Base-by-base conservation (phyloP, 2,113 vertebrate genomes). In the Channa maculata region DNA sequence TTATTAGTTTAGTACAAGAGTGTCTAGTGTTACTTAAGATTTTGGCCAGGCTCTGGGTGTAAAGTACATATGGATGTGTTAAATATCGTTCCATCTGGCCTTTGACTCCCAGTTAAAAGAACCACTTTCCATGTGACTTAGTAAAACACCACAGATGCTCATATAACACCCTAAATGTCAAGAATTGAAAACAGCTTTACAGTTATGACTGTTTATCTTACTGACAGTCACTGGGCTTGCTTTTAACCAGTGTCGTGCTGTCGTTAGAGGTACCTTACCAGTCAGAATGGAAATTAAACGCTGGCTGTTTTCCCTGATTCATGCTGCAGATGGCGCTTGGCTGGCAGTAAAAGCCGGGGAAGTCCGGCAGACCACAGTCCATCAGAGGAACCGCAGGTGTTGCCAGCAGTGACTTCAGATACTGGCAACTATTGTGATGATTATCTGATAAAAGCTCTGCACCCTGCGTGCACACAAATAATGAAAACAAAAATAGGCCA, bases 301-400 rank as follows among this genome's bases (percentile, higher is more conserved):
- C 14, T 10, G 65, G 8, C 9, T 34, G 39, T 46, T 51, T 39
- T 4, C 5, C 10, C 39, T 3, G 60, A 37, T 24, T 67, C 77
- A 43, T 0, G 4, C 37, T 33, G 38, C 38, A n/a, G 7, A 46
- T 24, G 12, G 33, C 13, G 8, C 9, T 7, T 24, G 12, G 24
- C 13, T 54, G 15, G 24, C 54, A 49, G 15, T 2, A 11, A 10
- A 49, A 64, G 3, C 5, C 51, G 41, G 11, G 55, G 14, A 45
- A 77, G 66, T 81, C 73, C 66, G 1, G n/a, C 4, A 12, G 65
- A 49, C 78, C 71, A 70, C 11, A 48, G 38, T 37, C 10, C 9
- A 44, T 24, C 15, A 36, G 52, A 36, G 14, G 55, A 48, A 39
- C 0, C 2, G 48, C 33, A 68, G 10, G 51, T 71, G 67, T 33